Base-by-base conservation (phyloP, 2,888 invertebrate genomes). In the Eledona agricola region DNA sequence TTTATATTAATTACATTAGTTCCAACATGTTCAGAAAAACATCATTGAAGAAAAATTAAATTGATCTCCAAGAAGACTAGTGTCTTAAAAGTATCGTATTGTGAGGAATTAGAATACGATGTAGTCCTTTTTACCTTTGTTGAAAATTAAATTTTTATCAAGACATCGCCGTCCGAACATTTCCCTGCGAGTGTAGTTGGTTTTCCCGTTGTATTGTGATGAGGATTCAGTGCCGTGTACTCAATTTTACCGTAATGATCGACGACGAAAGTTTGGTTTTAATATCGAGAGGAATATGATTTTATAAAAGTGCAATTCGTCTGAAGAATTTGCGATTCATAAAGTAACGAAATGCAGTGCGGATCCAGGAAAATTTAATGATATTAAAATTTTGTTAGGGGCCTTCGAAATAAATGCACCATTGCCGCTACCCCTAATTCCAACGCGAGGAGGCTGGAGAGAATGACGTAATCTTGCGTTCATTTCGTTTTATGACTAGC, bases 61-160 rank as follows among this genome's bases (percentile, higher is more conserved):
- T n/a, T n/a, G n/a, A n/a, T n/a, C n/a, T n/a, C n/a, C n/a, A n/a
- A n/a, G n/a, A n/a, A n/a, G n/a, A n/a, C n/a, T n/a, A n/a, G n/a
- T n/a, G n/a, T n/a, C n/a, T n/a, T n/a, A n/a, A n/a, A n/a, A n/a
- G n/a, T n/a, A n/a, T n/a, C n/a, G n/a, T n/a, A n/a, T n/a, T n/a
- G 42, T 40, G 28, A 40, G 13, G 40, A 40, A 40, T 40, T 40
- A 40, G 28, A 40, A 28, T 40, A 28, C n/a, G n/a, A n/a, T 28
- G 29, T 26, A 28, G 25, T 38, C 29, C 31, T 35, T 22, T 42
- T 38, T 38, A 38, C 29, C 42, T 31, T 42, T 22, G 31, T 31
- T 29, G 31, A 42, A 42, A 42, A 42, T 42, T 42, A 42, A 42
- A 42, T 42, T 42, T 42, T n/a, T n/a, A n/a, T n/a, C n/a, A n/a